Conservation (phyloP, 2,797 vertebrate genomes). For the Phyllotis vaccarum region DNA sequence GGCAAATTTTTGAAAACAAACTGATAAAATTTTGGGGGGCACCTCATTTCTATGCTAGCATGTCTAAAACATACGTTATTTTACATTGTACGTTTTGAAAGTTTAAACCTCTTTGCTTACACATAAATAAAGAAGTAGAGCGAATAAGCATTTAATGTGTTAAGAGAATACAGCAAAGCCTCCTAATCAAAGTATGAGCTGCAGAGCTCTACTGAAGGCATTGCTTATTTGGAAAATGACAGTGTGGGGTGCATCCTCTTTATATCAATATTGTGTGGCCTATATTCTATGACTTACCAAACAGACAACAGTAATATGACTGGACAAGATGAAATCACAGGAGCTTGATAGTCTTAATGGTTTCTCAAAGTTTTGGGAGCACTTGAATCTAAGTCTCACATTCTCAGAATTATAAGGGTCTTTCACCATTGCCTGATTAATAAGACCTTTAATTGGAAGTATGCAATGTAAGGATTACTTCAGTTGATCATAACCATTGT, state of each 20-base stretch:
- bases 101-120: neutral
- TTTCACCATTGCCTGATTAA: conserved; percentile 1
- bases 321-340: conserved; percentile 17
- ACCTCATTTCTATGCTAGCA: neutral
- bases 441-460: neutral
- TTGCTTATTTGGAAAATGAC: neutral
- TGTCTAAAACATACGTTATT: conserved; percentile 14
- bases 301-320: neutral
- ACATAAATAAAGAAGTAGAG: neutral
- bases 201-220: neutral
- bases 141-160: neutral
- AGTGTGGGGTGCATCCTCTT: neutral
- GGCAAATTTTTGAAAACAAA: neutral
- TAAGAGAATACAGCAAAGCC: neutral
- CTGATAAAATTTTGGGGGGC: neutral
- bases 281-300: neutral
- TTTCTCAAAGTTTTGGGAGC: neutral
- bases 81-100: neutral
- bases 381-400: neutral
- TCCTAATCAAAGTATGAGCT: neutral
- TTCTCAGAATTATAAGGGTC: neutral
- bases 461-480: neutral
- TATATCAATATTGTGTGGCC: neutral
- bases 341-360: neutral
- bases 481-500: neutral